Base-by-base conservation (phyloP, 2,888 invertebrate species). In the Tridacna gigas region DNA sequence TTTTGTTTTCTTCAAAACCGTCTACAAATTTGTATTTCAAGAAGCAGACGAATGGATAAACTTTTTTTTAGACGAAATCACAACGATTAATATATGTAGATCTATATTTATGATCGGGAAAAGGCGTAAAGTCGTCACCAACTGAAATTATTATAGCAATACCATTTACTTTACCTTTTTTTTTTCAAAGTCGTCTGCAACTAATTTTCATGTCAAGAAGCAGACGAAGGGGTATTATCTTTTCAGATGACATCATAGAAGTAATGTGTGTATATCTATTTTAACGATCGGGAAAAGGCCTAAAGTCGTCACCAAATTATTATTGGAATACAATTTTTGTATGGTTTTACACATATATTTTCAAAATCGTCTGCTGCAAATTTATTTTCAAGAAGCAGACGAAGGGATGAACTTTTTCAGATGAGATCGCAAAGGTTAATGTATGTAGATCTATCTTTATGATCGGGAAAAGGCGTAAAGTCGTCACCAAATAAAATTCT, bases 241-340 rank as follows among this genome's bases (percentile, higher is more conserved):
- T 37, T 37, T 25, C 65, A 65, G 15, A 28, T 28, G 26, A 65
- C 15, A 65, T 65, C 65, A 28, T 26, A 28, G 65, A 28, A 26
- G 25, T 13, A 65, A 65, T 65, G 11, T 65, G 26, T 65, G 65
- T 22, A 26, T 12, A 65, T 65, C 65, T 28, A 37, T 37, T 7
- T 63, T 63, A 4, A 63, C 13, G 63, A 63, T n/a, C 18, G n/a
- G 3, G 63, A 63, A 63, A 22, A n/a, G 63, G 63, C 63, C 2
- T 22, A 22, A 22, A 63, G 15, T 63, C 63, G 12, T 22, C 15
- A 22, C 63, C 63, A 25, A 37, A 63, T 25, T 63, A 4, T 22
- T 63, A 63, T 63, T 9, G 63, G 13, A 63, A 63, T 63, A 22
- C 63, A 71, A 71, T 71, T 71, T 37, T 63, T n/a, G 22, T 25